Evolutionary conservation across 2,113 vertebrate genomes (phyloP).

Genomic region (Microtus oregoni): DNA sequence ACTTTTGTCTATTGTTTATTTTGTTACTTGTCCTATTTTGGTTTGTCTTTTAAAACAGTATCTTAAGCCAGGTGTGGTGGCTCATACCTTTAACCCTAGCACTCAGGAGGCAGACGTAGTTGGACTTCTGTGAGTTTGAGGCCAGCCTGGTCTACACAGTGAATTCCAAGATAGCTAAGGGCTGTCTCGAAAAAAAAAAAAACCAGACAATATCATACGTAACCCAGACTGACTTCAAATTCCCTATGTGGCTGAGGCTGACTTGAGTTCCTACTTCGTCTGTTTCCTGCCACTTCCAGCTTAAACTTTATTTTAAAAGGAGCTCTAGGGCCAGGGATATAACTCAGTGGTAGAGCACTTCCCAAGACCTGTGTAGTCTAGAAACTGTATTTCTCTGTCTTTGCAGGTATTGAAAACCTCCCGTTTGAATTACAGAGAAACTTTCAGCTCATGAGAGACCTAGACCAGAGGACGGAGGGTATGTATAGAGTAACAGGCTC

Average conservation of each 20-base stretch:
- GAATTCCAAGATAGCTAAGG: background rate
- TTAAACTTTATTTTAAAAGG: background rate
- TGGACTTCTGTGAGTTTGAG: background rate
- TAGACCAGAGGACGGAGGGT: constrained; percentile 98
- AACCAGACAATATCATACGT: background rate
- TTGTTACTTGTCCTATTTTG: background rate
- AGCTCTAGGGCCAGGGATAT: background rate
- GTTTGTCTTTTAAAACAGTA: background rate
- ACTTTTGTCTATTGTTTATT: background rate
- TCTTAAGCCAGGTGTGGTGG: background rate
- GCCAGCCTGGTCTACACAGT: background rate
- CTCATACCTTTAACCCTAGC: background rate
- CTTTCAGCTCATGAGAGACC: constrained; percentile 98
- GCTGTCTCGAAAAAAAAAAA: background rate
- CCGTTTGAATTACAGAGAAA: constrained; percentile 98
- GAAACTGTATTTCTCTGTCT: constrained; percentile 11
- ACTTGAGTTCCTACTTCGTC: background rate
- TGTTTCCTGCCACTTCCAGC: background rate
- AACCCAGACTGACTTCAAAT: background rate
- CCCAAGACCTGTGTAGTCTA: background rate
- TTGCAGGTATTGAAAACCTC: constrained; percentile 96
- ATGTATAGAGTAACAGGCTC: constrained; percentile 57
- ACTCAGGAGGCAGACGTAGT: background rate
- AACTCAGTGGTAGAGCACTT: background rate
- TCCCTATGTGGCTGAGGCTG: background rate